phyloP scores from a whole-genome alignment of 2,797 vertebrate species.

The Lacerta agilis region DNA sequence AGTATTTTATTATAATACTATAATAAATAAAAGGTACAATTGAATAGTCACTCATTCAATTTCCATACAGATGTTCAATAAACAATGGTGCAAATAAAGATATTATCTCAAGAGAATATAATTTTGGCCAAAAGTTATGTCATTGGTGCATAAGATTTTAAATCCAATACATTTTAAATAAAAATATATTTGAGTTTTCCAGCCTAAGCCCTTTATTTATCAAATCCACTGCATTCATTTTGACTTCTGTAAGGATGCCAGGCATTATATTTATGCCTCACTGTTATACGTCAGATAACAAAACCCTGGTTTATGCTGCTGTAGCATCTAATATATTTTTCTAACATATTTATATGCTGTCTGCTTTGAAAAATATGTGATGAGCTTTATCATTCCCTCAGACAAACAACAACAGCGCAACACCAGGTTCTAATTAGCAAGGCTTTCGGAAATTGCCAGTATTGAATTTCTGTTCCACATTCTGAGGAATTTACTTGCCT shows the following conservation, averaged over 20 bases:
- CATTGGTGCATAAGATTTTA: neutral
- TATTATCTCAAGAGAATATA: neutral
- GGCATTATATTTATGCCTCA: neutral
- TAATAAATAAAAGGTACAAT: too few relatives aligned
- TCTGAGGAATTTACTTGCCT: conserved; percentile 31
- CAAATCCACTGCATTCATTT: neutral
- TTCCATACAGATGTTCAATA: neutral
- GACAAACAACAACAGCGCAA: neutral
- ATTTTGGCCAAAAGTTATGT: neutral
- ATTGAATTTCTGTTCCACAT: neutral
- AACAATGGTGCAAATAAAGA: neutral
- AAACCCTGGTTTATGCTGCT: neutral
- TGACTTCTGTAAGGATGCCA: neutral
- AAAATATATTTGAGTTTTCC: neutral
- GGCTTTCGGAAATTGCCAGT: conserved; percentile 28
- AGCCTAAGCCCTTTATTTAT: neutral
- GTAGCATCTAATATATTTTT: neutral
- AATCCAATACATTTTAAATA: neutral
- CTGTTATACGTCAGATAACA: neutral
- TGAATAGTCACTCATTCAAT: neutral
- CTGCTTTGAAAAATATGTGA: conserved; percentile 15
- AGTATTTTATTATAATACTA: neutral
- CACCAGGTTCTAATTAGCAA: conserved; percentile 52
- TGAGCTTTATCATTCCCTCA: conserved; percentile 20
- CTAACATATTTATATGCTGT: neutral